These are phyloP conservation scores for Dasyprocta punctata DNA, from an alignment of 2,113 vertebrate species.

Conservation along the genomic window DNA sequence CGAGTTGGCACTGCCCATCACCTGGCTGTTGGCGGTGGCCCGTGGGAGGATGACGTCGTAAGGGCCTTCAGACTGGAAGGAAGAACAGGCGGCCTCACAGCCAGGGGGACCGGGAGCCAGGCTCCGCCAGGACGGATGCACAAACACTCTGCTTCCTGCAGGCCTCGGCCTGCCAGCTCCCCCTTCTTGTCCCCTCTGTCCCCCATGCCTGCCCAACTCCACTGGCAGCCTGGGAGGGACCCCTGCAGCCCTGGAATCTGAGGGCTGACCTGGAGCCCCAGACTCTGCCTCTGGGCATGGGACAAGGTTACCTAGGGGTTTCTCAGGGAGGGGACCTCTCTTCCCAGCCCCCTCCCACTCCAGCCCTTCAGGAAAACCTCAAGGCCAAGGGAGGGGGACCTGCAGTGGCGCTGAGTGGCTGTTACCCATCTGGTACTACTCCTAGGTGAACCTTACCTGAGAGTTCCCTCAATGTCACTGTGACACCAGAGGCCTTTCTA, in stretches of 20 bases:
- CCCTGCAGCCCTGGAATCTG: neutral
- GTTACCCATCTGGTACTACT: too few species aligned
- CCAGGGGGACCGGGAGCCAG: conserved; percentile 10
- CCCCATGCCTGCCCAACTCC: neutral
- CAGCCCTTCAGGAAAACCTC: neutral
- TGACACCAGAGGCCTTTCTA: too few species aligned
- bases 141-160: conserved; percentile 42
- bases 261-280: neutral
- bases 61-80: conserved; percentile 81
- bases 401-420: neutral
- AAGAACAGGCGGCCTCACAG: conserved; percentile 62
- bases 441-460: neutral
- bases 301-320: neutral
- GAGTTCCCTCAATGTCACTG: neutral
- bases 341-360: neutral
- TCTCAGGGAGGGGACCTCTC: neutral
- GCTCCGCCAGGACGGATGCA: neutral
- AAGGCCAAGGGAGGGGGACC: neutral
- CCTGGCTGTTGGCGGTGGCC: conserved; percentile 87
- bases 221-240: neutral
- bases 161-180: conserved; percentile 28
- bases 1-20: conserved; percentile 86
- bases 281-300: neutral
- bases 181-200: neutral
- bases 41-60: conserved; percentile 91